Conservation (phyloP, 2,113 vertebrate species). For the Psilopsiagon aymara region DNA sequence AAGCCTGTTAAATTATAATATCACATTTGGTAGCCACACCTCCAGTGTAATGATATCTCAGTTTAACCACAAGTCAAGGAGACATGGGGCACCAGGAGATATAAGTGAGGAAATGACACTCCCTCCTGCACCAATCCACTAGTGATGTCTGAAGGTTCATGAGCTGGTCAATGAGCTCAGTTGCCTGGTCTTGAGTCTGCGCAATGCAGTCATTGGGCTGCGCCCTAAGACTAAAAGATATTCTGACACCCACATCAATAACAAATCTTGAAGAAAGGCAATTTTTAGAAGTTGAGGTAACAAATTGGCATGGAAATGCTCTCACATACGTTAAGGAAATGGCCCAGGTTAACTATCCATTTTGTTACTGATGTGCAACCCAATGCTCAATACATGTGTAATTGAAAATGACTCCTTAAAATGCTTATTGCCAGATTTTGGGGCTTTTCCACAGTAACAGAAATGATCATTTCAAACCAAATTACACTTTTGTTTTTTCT, state of each 20-base stretch:
- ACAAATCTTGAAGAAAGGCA: background rate
- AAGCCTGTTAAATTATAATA: background rate
- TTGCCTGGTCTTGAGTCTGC: background rate
- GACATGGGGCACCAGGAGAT: background rate
- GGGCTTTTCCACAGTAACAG: accelerated
- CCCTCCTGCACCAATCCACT: accelerated
- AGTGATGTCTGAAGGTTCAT: accelerated
- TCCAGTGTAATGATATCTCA: constrained; percentile 9
- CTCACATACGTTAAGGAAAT: background rate
- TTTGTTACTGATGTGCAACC: background rate
- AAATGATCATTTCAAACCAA: background rate
- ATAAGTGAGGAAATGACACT: background rate
- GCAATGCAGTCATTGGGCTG: background rate
- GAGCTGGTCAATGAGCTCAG: background rate
- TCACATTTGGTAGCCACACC: background rate
- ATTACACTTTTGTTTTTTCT: background rate
- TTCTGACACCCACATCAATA: background rate
- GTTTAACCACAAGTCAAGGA: background rate
- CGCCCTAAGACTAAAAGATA: too few species aligned
- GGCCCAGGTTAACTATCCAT: accelerated
- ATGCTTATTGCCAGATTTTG: accelerated
- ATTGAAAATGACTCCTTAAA: background rate
- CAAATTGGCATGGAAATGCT: background rate
- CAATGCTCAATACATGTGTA: accelerated
- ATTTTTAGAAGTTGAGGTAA: background rate